These are phyloP conservation scores for Drosophila truncata DNA, from an alignment of 1,140 invertebrate genomes.

Conservation along the genomic window DNA sequence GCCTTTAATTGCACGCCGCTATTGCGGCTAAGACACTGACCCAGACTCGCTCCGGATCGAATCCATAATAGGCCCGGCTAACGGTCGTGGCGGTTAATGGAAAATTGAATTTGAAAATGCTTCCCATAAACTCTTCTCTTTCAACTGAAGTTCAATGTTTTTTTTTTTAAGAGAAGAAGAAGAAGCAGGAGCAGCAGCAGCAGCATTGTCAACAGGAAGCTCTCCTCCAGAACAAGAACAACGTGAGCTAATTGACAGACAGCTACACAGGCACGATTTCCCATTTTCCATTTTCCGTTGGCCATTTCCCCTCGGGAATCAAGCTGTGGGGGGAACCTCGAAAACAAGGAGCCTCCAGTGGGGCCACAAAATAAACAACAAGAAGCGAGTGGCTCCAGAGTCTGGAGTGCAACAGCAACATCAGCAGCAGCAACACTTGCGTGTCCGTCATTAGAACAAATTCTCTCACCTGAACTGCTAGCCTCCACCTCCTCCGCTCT, in stretches of 20 bases:
- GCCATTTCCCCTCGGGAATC: conserved; percentile 13
- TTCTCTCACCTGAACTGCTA: conserved; percentile 70
- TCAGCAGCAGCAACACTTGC: conserved; percentile 59
- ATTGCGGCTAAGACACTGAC: conserved; percentile 82
- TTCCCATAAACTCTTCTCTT: conserved; percentile 1
- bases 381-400: conserved; percentile 38
- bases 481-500: neutral
- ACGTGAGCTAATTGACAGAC: conserved; percentile 80
- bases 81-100: conserved; percentile 48
- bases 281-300: conserved; percentile 46
- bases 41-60: conserved; percentile 70
- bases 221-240: conserved; percentile 48
- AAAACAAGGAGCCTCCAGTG: conserved; percentile 8
- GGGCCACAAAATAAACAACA: conserved; percentile 40
- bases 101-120: conserved; percentile 57
- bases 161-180: neutral
- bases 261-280: conserved; percentile 60
- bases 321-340: neutral
- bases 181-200: neutral
- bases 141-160: conserved; percentile 60
- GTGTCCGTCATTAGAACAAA: conserved; percentile 84
- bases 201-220: conserved; percentile 39
- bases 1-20: conserved; percentile 66
- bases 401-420: conserved; percentile 29
- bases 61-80: conserved; percentile 62